Base-by-base conservation (phyloP, 35 echinoderm and acorn worm species). In the Hemicentrotus pulcherrimus region DNA sequence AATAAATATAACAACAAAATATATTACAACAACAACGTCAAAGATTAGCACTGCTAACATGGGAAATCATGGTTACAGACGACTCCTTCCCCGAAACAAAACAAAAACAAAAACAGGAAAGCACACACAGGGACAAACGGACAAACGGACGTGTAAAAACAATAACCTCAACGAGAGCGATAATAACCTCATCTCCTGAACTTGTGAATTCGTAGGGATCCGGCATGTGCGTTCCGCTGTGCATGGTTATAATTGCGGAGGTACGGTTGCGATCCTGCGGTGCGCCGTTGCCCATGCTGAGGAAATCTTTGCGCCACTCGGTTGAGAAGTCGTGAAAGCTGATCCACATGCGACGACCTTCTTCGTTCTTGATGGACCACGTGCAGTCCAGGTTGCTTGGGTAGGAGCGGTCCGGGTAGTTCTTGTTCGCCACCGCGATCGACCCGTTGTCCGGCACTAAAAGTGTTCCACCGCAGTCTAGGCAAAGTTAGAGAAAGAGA, bases 401-500 rank as follows among this genome's bases (percentile, higher is more conserved):
- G 59, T 99, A 99, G 2, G 89, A 92, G 22, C 91, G 50, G 94
- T 94, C 86, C 7, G 98, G 98, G 88, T 94, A 97, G 87, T 96
- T 94, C 33, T 93, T 86, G 5, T 95, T 95, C 18, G 96, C 97
- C 14, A 99, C 91, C 4, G 92, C 86, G 14, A 96, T 47, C 13
- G 94, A 96, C 2, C 96, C 98, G n/a, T 95, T 92, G 31, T 58
- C 78, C 4, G 98, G 98, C 47, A 99, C 88, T 33, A 95, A 94
- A 85, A 96, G 95, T 0, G 78, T 31, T 22, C 98, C 98, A 4
- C 98, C 96, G 90, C 98, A 99, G 30, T 97, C 98, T 99, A 47
- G 28, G 6, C n/a, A n/a, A 28, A 22, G 28, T 22, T 0, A 78
- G 18, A 71, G 61, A 28, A 15, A 28, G 61, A 71, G 61, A 78